Evolutionary conservation across 2,113 vertebrate species (phyloP), one percentile per base, ranked within the genome.

Genomic region (Maccullochella peelii): DNA sequence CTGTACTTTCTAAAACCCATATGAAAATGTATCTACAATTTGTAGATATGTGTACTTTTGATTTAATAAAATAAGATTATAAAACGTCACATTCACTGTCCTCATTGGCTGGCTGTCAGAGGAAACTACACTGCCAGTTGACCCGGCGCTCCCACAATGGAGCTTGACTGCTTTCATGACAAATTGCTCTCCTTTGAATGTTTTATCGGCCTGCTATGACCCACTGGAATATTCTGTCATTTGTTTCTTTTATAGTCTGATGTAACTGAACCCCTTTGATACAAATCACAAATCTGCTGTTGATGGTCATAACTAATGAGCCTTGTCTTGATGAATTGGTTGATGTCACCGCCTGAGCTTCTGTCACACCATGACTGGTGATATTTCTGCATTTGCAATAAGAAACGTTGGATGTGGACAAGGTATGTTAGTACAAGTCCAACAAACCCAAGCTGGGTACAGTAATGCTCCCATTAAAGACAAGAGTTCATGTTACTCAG

Each of bases 41-140:
- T 95, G 94, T 95, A 95, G 94, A 93, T 93, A 94, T 91, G 86
- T 95, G 92, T 93, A 92, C 90, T 95, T 95, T 95, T 95, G 93
- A 91, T 95, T 96, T 94, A 95, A 94, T 96, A 95, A 95, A 96
- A 94, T 84, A 85, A 90, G 86, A 79, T 88, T 87, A 85, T 92
- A 89, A 86, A 84, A 84, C 10, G 9, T 8, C 40, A 49, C 5
- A 15, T 76, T 75, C 1, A 4, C 27, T 82, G 47, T 79, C 44
- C 71, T 81, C 77, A 49, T 80, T 86, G 73, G 40, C 72, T 27
- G 8, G 4, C 30, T 62, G n/a, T 62, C 57, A 33, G 25, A 50
- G 42, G 62, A 77, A 77, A 61, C 21, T 55, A 36, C 14, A 49
- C 68, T 9, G 58, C 87, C 83, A 71, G 74, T 73, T 78, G 69